These are phyloP conservation scores for Isurus oxyrinchus DNA, from an alignment of 2,113 vertebrate genomes.

Conservation along the genomic window DNA sequence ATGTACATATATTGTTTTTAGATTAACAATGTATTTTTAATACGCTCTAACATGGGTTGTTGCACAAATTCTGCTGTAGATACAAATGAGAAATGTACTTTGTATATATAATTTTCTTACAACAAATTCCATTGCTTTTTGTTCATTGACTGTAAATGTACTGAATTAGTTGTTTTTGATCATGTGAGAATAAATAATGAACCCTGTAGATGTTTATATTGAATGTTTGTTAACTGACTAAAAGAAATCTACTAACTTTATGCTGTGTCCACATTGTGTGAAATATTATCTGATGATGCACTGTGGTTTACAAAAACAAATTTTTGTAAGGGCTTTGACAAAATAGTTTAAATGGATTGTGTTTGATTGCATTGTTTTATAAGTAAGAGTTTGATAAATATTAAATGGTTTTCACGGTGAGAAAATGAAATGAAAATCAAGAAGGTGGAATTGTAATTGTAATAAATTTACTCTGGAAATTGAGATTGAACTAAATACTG, in stretches of 20 bases:
- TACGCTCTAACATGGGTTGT: conserved; percentile 48
- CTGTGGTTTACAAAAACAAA: not conserved
- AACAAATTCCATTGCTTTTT: conserved; percentile 32
- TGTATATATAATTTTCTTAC: conserved; percentile 37
- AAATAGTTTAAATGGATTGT: conserved; percentile 2
- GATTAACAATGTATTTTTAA: conserved; percentile 86
- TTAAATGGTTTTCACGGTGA: conserved; percentile 16
- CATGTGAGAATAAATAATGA: conserved; percentile 32
- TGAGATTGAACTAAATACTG: conserved; percentile 7
- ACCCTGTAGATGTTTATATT: conserved; percentile 34
- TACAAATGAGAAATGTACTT: conserved; percentile 37
- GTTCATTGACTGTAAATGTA: conserved; percentile 32
- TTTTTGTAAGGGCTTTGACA: conserved; percentile 19
- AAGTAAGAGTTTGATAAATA: not conserved
- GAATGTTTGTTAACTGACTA: conserved; percentile 34
- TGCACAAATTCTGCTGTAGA: conserved; percentile 37
- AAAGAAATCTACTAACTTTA: conserved; percentile 23
- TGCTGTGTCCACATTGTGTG: conserved; percentile 11
- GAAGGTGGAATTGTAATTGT: conserved; percentile 24
- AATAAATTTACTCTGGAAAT: conserved; percentile 25
- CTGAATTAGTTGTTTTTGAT: conserved; percentile 22
- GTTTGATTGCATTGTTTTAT: conserved; percentile 15
- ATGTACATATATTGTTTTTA: conserved; percentile 90
- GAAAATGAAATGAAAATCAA: conserved; percentile 25
- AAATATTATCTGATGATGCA: conserved; percentile 6